Conservation (phyloP, 2,113 vertebrate species). For the Glaucidium brasilianum region DNA sequence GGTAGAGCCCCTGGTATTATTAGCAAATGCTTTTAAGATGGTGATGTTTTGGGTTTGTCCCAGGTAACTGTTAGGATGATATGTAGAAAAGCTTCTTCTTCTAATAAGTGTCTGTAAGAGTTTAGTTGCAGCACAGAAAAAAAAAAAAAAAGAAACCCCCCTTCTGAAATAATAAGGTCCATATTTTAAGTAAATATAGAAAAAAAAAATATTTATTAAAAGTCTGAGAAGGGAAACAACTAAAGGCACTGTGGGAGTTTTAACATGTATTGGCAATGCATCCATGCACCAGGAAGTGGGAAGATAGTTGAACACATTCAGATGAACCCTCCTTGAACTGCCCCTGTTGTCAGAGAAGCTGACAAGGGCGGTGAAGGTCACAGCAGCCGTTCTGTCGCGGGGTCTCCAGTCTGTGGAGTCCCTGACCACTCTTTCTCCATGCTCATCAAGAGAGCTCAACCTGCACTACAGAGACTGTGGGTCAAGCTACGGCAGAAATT, state of each 20-base stretch:
- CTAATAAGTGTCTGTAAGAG: not conserved
- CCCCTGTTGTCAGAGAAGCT: not conserved
- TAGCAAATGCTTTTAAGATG: not conserved
- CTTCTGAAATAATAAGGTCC: not conserved
- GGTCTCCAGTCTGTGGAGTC: not conserved
- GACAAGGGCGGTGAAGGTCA: not conserved
- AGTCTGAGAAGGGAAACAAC: not conserved
- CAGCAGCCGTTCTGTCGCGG: rapidly evolving
- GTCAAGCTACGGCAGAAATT: not conserved
- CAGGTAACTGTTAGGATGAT: not conserved
- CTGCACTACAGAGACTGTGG: not conserved
- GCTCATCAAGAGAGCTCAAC: rapidly evolving
- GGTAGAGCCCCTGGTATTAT: not conserved
- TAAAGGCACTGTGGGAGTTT: not conserved
- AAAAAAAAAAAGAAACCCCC: too few relatives aligned
- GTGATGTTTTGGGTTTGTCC: not conserved
- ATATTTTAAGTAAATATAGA: not conserved
- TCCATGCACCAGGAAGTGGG: not conserved
- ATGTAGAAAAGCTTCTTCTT: not conserved
- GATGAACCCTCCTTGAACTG: not conserved
- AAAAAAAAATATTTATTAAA: not conserved
- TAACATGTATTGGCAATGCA: not conserved
- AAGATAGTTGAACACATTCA: not conserved
- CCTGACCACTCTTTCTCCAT: not conserved
- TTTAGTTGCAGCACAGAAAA: not conserved